Evolutionary conservation across 2,113 vertebrate species (phyloP).

Genomic region (Pteropus alecto): DNA sequence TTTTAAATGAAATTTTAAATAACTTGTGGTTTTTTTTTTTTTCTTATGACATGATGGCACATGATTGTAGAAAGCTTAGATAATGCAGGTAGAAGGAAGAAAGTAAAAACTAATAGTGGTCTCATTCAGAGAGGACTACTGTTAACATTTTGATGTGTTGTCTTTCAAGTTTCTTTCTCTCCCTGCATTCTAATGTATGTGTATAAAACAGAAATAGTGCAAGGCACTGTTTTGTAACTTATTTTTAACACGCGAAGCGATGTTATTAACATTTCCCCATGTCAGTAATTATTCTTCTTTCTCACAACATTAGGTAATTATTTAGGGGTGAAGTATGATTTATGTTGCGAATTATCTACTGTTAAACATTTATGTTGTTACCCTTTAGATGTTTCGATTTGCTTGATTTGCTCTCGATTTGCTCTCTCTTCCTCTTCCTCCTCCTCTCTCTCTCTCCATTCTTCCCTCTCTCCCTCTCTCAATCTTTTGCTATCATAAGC

Average conservation of each 20-base stretch:
- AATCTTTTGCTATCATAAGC: not conserved
- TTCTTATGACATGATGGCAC: not conserved
- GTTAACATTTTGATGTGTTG: not conserved
- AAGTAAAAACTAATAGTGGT: not conserved
- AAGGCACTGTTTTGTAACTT: not conserved
- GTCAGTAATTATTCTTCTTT: not conserved
- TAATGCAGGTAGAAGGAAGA: slow-evolving; percentile 13
- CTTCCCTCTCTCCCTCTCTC: too few relatives aligned
- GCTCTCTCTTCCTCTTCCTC: not conserved
- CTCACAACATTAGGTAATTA: not conserved
- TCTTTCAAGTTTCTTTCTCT: not conserved
- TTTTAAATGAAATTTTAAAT: slow-evolving; percentile 41
- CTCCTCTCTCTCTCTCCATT: not conserved
- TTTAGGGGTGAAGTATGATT: not conserved
- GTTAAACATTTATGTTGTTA: not conserved
- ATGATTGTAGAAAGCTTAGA: not conserved
- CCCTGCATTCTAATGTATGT: not conserved
- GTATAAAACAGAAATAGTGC: not conserved
- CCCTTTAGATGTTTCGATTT: not conserved
- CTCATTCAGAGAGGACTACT: not conserved
- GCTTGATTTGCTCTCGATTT: not conserved
- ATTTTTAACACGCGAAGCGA: not conserved
- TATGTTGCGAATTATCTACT: not conserved
- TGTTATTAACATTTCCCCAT: not conserved
- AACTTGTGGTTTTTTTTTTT: not conserved